These are phyloP conservation scores for Brenthis hecate DNA, from an alignment of 2,888 invertebrate genomes.

Conservation along the genomic window DNA sequence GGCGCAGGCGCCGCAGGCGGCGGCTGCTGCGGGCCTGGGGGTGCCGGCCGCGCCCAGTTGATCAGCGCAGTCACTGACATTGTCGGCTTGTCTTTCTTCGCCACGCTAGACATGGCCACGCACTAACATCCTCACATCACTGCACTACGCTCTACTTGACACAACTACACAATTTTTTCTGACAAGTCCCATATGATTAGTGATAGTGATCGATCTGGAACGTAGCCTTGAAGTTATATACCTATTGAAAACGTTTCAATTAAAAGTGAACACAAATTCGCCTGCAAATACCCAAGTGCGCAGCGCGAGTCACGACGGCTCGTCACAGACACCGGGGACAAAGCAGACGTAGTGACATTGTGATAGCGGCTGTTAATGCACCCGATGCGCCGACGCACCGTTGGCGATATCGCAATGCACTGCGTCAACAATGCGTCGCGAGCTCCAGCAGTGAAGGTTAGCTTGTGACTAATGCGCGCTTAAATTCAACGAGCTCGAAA, in stretches of 20 bases:
- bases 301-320: conserved; percentile 17
- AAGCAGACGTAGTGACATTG: conserved; percentile 75
- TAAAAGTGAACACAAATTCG: conserved; percentile 18
- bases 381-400: conserved; percentile 49
- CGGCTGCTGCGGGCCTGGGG: conserved; percentile 60
- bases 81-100: conserved; percentile 94
- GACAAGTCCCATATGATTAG: conserved; percentile 42
- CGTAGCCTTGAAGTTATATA: conserved; percentile 15
- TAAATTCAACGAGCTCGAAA: conserved; percentile 75
- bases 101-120: conserved; percentile 82
- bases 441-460: conserved; percentile 64
- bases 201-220: conserved; percentile 52
- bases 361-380: conserved; percentile 76
- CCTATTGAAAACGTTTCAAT: conserved; percentile 22
- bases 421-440: conserved; percentile 65
- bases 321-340: conserved; percentile 51
- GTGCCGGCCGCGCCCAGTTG: conserved; percentile 84
- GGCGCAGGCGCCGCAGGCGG: conserved; percentile 65
- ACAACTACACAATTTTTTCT: conserved; percentile 50
- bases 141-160: conserved; percentile 54
- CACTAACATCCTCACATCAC: conserved; percentile 79
- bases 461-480: conserved; percentile 76
- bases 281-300: conserved; percentile 45
- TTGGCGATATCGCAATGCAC: conserved; percentile 64
- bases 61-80: conserved; percentile 93